Percentiles rank a stretch among this genome's conserved stretches.
Conservation (phyloP, 2,888 invertebrate species). For the Frankliniella fusca region DNA sequence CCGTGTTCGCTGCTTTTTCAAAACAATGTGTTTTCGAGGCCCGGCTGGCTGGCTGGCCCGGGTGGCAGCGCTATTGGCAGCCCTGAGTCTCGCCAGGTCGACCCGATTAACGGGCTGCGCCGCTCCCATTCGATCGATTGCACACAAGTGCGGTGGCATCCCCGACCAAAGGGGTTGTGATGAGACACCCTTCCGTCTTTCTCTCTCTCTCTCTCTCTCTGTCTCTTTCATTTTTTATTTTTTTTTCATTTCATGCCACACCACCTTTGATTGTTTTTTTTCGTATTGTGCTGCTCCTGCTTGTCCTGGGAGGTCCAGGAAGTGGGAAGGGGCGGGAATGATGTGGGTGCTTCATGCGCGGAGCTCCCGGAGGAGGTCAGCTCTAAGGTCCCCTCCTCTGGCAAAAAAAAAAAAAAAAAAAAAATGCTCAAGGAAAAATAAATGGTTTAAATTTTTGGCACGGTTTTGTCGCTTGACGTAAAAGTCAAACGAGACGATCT, state of each 20-base stretch:
- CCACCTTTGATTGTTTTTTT: background rate
- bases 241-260: background rate
- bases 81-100: background rate
- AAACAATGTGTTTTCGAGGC: too few relatives aligned
- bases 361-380: background rate
- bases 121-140: background rate
- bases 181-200: background rate
- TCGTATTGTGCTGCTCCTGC: background rate
- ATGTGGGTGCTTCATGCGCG: background rate
- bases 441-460: background rate
- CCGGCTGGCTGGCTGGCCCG: too few relatives aligned
- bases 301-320: background rate
- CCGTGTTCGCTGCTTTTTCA: too few relatives aligned
- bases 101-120: conserved; percentile 1
- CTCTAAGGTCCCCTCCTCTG: background rate
- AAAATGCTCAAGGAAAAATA: background rate
- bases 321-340: background rate
- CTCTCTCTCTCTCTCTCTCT: background rate
- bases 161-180: background rate
- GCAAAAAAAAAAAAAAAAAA: background rate
- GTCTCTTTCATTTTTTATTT: background rate
- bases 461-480: background rate
- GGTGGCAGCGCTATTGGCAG: too few relatives aligned
- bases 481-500: too few relatives aligned
- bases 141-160: conserved; percentile 16